A percentile compares a stretch with the other conserved stretches of the same genome.
Conservation (phyloP, 2,888 invertebrate species). For the Amphimallon solstitiale region DNA sequence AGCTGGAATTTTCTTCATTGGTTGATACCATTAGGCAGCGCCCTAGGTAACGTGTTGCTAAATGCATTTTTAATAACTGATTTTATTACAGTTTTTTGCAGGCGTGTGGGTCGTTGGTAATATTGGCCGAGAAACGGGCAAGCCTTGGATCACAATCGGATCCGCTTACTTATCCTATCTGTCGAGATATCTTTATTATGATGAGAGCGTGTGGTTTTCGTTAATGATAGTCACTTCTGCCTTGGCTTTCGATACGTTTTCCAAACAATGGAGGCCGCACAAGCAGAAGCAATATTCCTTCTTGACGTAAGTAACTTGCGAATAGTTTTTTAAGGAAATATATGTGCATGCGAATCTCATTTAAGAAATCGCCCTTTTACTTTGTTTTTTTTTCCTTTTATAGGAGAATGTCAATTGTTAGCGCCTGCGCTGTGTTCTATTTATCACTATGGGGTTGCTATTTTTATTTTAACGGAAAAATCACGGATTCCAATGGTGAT, state of each 20-base stretch:
- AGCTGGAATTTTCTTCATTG: constrained; percentile 78
- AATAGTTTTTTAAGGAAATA: too few species aligned
- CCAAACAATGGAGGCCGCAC: constrained; percentile 81
- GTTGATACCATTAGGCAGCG: constrained; percentile 76
- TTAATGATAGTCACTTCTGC: constrained; percentile 74
- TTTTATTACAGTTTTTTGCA: constrained; percentile 57
- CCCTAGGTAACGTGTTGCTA: constrained; percentile 69
- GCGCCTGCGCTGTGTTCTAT: constrained; percentile 74
- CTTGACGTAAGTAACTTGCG: constrained; percentile 19
- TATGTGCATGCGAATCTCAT: too few species aligned
- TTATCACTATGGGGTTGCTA: constrained; percentile 80
- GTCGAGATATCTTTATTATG: constrained; percentile 76
- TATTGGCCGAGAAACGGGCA: constrained; percentile 84
- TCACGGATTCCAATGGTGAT: constrained; percentile 81
- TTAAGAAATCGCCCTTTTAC: too few species aligned
- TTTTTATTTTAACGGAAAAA: constrained; percentile 87
- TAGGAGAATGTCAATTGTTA: constrained; percentile 71
- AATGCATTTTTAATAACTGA: neutral
- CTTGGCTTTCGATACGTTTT: constrained; percentile 77
- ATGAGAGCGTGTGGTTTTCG: constrained; percentile 78
- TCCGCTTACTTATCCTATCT: constrained; percentile 76
- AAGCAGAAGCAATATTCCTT: constrained; percentile 56
- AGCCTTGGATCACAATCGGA: constrained; percentile 74
- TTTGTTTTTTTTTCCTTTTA: constrained; percentile 37
- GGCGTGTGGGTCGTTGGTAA: constrained; percentile 93